These are phyloP conservation scores for Rhorus exstirpatorius DNA, from an alignment of 2,888 invertebrate species.

Conservation along the genomic window DNA sequence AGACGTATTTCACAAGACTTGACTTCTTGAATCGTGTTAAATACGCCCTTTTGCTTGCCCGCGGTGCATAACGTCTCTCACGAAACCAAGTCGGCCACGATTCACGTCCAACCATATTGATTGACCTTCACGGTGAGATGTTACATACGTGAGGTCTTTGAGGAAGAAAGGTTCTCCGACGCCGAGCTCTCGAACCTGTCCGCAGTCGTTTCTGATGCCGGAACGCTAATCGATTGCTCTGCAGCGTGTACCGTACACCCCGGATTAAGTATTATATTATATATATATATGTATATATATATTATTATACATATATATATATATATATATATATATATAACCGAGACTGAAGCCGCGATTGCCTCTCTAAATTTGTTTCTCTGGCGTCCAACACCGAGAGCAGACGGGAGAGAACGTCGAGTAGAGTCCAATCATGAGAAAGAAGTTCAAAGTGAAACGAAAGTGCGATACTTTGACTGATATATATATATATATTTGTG, in stretches of 20 bases:
- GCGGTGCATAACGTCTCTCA: conserved; percentile 43
- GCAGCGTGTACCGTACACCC: conserved; percentile 44
- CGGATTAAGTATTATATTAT: conserved; percentile 54
- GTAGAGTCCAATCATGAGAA: conserved; percentile 56
- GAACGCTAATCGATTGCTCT: conserved; percentile 74
- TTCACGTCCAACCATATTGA: conserved; percentile 75
- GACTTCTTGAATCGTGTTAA: not conserved
- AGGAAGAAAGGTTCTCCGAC: conserved; percentile 28
- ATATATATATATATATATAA: conserved; percentile 44
- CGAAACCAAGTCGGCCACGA: conserved; percentile 75
- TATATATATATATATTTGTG: not conserved
- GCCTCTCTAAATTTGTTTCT: conserved; percentile 65
- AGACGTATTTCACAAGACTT: not conserved
- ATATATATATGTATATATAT: conserved; percentile 30
- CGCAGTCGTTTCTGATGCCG: conserved; percentile 66
- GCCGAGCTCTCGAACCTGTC: conserved; percentile 40
- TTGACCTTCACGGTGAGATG: conserved; percentile 74
- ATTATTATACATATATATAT: too few relatives aligned
- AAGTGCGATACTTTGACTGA: conserved; percentile 47
- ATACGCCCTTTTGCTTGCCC: conserved; percentile 4
- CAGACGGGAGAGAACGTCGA: not conserved
- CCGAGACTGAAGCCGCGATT: conserved; percentile 33
- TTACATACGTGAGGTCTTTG: conserved; percentile 72
- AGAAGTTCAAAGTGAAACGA: conserved; percentile 68
- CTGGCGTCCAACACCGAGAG: conserved; percentile 10